These are phyloP conservation scores for Platorchestia sp. DNA, from an alignment of 1,140 invertebrate genomes.

Conservation along the genomic window DNA sequence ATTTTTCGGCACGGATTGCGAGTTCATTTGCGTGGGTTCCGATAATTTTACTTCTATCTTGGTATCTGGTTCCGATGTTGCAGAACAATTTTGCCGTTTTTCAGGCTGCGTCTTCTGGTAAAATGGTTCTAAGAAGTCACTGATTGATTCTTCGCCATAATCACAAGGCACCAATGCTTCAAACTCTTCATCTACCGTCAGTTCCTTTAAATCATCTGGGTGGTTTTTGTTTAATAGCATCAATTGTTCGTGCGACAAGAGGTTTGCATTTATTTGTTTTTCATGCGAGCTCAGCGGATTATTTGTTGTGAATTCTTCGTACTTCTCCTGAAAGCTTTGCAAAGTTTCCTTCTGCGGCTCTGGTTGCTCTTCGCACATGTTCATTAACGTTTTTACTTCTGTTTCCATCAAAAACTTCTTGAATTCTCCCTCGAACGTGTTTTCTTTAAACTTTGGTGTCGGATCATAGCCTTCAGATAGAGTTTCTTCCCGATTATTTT, in stretches of 20 bases:
- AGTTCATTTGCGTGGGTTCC: not conserved
- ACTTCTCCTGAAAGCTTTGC: not conserved
- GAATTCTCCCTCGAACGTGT: not conserved
- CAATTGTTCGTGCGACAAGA: not conserved
- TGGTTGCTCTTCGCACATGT: constrained; percentile 16
- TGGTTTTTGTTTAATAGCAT: not conserved
- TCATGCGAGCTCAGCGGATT: not conserved
- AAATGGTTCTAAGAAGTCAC: not conserved
- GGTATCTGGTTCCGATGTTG: not conserved
- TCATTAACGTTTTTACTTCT: not conserved
- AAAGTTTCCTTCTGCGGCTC: not conserved
- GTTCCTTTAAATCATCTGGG: not conserved
- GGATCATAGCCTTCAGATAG: not conserved
- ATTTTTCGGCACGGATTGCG: not conserved
- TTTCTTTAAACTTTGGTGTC: no score
- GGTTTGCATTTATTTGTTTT: not conserved
- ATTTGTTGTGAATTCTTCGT: not conserved
- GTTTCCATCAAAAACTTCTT: not conserved
- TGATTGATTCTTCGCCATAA: not conserved
- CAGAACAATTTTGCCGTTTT: not conserved
- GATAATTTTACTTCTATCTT: not conserved
- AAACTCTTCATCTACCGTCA: constrained; percentile 3
- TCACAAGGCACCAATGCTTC: not conserved
- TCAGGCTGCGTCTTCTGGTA: not conserved
- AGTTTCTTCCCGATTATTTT: no score